Conservation (phyloP, 2,797 vertebrate species). For the Spinus pinus region DNA sequence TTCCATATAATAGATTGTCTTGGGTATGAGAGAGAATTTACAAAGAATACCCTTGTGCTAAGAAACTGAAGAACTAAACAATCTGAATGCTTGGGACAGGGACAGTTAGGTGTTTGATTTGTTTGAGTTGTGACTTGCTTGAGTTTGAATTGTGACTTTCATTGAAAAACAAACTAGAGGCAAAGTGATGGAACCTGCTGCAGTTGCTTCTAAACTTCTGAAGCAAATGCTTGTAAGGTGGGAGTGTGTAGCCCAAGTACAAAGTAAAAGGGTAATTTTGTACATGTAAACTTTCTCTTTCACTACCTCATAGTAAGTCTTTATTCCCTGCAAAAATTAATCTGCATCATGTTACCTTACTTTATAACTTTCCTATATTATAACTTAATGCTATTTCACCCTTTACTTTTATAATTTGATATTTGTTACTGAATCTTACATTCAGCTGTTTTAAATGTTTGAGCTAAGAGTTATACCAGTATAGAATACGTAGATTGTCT, state of each 20-base stretch:
- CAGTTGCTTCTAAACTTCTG: not conserved
- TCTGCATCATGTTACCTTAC: not conserved
- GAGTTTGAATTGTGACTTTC: not conserved
- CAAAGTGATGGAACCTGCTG: not conserved
- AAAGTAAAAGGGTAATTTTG: not conserved
- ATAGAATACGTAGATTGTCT: slow-evolving; percentile 6
- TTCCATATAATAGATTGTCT: not conserved
- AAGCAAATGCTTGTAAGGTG: not conserved
- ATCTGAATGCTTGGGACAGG: not conserved
- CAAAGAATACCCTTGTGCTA: not conserved
- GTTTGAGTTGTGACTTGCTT: not conserved
- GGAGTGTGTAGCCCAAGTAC: not conserved
- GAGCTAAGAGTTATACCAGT: slow-evolving; percentile 48
- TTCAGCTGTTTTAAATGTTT: slow-evolving; percentile 64
- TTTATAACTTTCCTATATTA: not conserved
- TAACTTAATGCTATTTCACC: slow-evolving; percentile 25
- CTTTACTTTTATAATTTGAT: slow-evolving; percentile 34
- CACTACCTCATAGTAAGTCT: not conserved
- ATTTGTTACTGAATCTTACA: not conserved
- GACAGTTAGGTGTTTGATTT: not conserved
- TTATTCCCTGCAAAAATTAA: not conserved
- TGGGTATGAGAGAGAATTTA: not conserved
- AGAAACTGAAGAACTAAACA: not conserved
- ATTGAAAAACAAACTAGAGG: not conserved
- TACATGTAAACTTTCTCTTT: not conserved